Evolutionary conservation across 1,140 invertebrate species (phyloP).

Genomic region (Brachionus paranguensis): DNA sequence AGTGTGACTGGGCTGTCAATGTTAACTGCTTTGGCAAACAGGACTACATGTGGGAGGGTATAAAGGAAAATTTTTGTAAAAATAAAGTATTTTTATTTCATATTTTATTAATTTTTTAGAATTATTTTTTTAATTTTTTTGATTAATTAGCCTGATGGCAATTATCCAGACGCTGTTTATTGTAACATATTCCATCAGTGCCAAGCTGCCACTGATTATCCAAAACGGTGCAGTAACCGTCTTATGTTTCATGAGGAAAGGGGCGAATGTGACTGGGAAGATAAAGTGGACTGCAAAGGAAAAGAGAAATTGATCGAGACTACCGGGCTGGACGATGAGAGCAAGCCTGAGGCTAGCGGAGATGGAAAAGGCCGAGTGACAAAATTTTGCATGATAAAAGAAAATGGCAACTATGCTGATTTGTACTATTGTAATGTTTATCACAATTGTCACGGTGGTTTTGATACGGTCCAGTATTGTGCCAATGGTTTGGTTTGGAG

Average conservation of each 20-base stretch:
- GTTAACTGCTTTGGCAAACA: conserved; percentile 40
- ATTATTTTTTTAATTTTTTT: background rate
- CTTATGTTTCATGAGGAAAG: conserved; percentile 38
- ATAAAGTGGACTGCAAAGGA: conserved; percentile 39
- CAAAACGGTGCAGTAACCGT: conserved; percentile 33
- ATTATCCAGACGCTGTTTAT: conserved; percentile 38
- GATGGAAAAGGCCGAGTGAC: conserved; percentile 30
- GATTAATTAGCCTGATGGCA: conserved; percentile 32
- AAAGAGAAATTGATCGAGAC: conserved; percentile 40
- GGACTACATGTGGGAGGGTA: conserved; percentile 40
- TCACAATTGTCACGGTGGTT: conserved; percentile 39
- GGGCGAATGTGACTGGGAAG: conserved; percentile 41
- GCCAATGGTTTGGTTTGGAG: conserved; percentile 38
- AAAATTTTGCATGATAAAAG: conserved; percentile 41
- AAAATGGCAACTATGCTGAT: conserved; percentile 40
- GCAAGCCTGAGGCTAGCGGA: background rate
- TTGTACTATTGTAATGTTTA: conserved; percentile 41
- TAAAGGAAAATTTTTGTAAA: conserved; percentile 38
- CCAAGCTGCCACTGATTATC: conserved; percentile 36
- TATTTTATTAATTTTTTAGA: background rate
- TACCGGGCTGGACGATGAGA: conserved; percentile 15
- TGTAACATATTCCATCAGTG: conserved; percentile 41
- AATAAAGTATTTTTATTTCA: conserved; percentile 4
- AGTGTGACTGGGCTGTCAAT: conserved; percentile 40
- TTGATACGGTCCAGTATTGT: conserved; percentile 40